A percentile compares a stretch with the other conserved stretches of the same genome.
Evolutionary conservation across 2,113 vertebrate genomes (phyloP).

Genomic region (Pelecanoides urinatrix): DNA sequence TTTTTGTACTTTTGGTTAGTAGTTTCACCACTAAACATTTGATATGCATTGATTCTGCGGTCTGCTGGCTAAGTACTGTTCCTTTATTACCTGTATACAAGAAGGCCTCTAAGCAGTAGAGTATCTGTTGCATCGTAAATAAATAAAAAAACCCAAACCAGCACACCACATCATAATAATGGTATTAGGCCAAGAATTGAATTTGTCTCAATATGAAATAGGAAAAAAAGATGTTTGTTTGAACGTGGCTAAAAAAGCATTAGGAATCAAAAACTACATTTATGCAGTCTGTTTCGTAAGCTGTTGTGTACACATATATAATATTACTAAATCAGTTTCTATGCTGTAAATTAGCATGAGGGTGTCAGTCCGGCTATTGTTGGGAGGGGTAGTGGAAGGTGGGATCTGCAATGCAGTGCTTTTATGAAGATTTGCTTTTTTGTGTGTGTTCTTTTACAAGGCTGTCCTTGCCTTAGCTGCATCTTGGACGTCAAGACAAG

Average conservation of each 20-base stretch:
- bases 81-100: background rate
- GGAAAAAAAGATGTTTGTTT: background rate
- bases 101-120: background rate
- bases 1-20: background rate
- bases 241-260: background rate
- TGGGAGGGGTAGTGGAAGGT: background rate
- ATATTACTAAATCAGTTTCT: background rate
- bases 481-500: slow-evolving; percentile 97
- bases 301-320: background rate
- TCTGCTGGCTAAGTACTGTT: background rate
- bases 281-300: background rate
- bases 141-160: background rate
- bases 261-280: background rate
- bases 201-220: background rate
- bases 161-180: background rate
- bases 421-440: background rate
- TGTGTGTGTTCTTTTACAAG: slow-evolving; percentile 61
- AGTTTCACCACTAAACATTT: background rate
- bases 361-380: background rate
- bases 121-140: background rate
- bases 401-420: background rate
- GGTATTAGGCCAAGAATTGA: background rate
- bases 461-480: slow-evolving; percentile 96
- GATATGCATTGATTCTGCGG: background rate
- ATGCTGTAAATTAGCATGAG: background rate